Base-by-base conservation (phyloP, 2,113 vertebrate genomes). In the Rhizomys pruinosus region DNA sequence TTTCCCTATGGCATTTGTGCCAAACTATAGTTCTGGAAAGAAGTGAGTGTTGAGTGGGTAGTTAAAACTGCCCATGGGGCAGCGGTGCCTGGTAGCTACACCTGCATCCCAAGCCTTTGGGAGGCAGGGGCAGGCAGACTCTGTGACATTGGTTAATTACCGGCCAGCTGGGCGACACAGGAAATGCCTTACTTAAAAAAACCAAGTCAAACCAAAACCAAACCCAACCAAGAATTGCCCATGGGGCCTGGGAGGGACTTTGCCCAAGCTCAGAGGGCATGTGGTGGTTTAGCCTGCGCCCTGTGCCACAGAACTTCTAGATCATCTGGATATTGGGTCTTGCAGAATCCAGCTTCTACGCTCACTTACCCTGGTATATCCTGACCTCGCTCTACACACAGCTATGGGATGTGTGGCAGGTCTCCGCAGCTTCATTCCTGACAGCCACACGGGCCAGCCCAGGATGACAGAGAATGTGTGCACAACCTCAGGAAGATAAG, bases 301-400 rank as follows among this genome's bases (percentile, higher is more conserved):
- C 69, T 37, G 20, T 11, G 9, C 0, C 0, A 32, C 34, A 19
- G 34, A 76, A n/a, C 64, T 34, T 57, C 8, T 1, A 3, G 19
- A 68, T 66, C 52, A 13, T 3, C 39, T 19, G 22, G 34, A 61
- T 61, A 20, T 7, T 7, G 22, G 97, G 52, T 7, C 79, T 98
- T 98, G 71, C 97, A 98, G 98, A 98, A 89, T 84, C 97, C 19
- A 87, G 81, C 32, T 91, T 95, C 84, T 98, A 98, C n/a, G n/a
- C n/a, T n/a, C n/a, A 93, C 0, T 52, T 34, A 39, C 72, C 78
- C 61, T 92, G 59, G 61, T n/a, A n/a, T n/a, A 66, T 84, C 27
- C 80, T 44, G 80, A 47, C 92, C 95, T 92, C 79, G 59, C 80
- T 10, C 25, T 3, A 17, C 78, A 20, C 23, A 2, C 12, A 6